Evolutionary conservation across 2,888 invertebrate species (phyloP).

Genomic region (Morpho deidamia): DNA sequence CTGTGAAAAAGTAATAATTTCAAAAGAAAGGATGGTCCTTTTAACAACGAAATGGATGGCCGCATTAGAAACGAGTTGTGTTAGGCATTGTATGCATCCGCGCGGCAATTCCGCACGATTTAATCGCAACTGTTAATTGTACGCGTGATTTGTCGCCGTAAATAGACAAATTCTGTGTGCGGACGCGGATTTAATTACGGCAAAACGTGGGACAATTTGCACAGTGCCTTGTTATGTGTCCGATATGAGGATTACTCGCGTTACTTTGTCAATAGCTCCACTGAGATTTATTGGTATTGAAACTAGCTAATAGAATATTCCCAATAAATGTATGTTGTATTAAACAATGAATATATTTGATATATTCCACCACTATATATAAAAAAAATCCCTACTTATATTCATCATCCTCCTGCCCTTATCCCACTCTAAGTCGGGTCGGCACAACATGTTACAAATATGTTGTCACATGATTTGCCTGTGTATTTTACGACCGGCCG

Average conservation of each 20-base stretch:
- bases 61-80: conserved; percentile 54
- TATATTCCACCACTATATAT: too few species aligned
- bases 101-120: conserved; percentile 34
- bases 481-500: too few species aligned
- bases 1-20: too few species aligned
- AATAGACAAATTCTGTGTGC: conserved; percentile 42
- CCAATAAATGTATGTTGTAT: too few species aligned
- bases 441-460: too few species aligned
- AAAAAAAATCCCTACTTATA: too few species aligned
- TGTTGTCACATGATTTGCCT: too few species aligned
- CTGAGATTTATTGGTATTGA: conserved; percentile 51
- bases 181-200: conserved; percentile 32
- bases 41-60: conserved; percentile 43
- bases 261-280: conserved; percentile 57
- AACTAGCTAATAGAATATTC: conserved; percentile 36
- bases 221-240: conserved; percentile 27
- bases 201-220: background rate
- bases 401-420: too few species aligned
- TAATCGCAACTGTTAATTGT: conserved; percentile 49
- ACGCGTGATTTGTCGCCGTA: conserved; percentile 36
- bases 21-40: too few species aligned
- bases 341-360: too few species aligned
- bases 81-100: conserved; percentile 57
- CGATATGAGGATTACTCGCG: conserved; percentile 27
- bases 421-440: too few species aligned